These are phyloP conservation scores for Prunella himalayana DNA, from an alignment of 2,113 vertebrate species.

Conservation along the genomic window DNA sequence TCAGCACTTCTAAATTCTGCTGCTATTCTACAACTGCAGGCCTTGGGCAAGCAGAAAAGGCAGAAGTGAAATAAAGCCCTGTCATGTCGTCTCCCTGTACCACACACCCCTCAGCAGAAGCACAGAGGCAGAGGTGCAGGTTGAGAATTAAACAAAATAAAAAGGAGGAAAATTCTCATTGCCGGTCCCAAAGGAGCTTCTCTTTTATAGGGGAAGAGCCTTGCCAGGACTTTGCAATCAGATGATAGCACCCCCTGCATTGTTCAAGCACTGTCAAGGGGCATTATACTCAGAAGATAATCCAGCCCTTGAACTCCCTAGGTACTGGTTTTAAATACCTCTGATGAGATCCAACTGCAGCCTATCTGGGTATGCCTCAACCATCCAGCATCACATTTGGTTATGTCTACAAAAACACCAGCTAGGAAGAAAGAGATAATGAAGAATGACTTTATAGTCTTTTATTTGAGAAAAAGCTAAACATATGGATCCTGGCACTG, in stretches of 20 bases:
- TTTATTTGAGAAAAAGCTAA: constrained; percentile 74
- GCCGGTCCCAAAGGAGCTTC: neutral
- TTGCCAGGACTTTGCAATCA: constrained; percentile 17
- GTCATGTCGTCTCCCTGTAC: neutral
- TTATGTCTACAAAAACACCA: constrained; percentile 53
- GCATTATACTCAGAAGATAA: constrained; percentile 41
- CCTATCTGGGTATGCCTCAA: neutral
- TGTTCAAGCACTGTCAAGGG: constrained; percentile 15
- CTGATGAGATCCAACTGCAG: neutral
- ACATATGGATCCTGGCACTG: constrained; percentile 71
- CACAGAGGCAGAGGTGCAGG: neutral
- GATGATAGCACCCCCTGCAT: constrained; percentile 32
- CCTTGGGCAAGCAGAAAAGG: constrained; percentile 9
- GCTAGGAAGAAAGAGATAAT: constrained; percentile 70
- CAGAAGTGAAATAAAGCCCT: constrained; percentile 12
- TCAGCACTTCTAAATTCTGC: constrained; percentile 51
- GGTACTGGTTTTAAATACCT: constrained; percentile 21
- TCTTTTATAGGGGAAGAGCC: neutral
- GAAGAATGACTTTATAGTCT: constrained; percentile 69
- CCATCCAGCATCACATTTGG: constrained; percentile 15
- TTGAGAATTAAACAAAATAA: neutral
- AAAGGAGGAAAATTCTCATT: neutral
- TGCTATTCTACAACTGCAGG: constrained; percentile 6
- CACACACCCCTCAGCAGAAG: neutral
- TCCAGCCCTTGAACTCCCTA: constrained; percentile 9